Conservation (phyloP, 2,888 invertebrate species). For the Autographa pulchrina region DNA sequence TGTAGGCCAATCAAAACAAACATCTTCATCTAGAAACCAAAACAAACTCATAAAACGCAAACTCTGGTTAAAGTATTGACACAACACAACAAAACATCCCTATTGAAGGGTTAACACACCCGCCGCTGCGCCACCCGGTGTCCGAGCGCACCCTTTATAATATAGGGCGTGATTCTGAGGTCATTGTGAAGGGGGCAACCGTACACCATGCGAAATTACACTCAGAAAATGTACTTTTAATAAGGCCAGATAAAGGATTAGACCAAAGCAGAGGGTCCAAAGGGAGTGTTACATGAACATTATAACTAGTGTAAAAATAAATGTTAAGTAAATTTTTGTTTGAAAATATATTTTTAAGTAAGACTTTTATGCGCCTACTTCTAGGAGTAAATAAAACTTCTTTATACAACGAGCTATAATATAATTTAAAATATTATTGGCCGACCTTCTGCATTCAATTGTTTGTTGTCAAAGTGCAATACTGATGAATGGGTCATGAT, state of each 20-base stretch:
- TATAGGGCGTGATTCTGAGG: slow-evolving; percentile 62
- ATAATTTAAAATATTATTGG: not conserved
- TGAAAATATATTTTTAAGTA: too few relatives aligned
- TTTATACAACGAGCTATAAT: not conserved
- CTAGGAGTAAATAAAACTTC: too few relatives aligned
- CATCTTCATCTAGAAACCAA: slow-evolving; percentile 34
- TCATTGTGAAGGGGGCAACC: slow-evolving; percentile 55
- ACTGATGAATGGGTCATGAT: slow-evolving; percentile 1
- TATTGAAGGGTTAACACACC: slow-evolving; percentile 44
- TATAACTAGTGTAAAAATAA: not conserved
- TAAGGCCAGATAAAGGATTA: not conserved
- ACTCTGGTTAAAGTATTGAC: slow-evolving; percentile 54
- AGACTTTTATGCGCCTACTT: too few relatives aligned
- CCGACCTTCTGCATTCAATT: not conserved
- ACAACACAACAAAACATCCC: slow-evolving; percentile 58
- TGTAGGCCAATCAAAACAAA: slow-evolving; percentile 31
- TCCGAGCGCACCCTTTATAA: slow-evolving; percentile 54
- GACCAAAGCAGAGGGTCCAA: not conserved
- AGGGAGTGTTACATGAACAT: not conserved
- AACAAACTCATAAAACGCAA: slow-evolving; percentile 50
- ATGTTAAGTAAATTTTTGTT: too few relatives aligned
- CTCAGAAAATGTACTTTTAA: slow-evolving; percentile 20
- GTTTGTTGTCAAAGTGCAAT: not conserved
- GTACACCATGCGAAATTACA: slow-evolving; percentile 11
- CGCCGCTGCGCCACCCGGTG: slow-evolving; percentile 6